Percentiles rank a stretch among this genome's conserved stretches.
Evolutionary conservation across 2,113 vertebrate genomes (phyloP).

Genomic region (Harpagus bidentatus): DNA sequence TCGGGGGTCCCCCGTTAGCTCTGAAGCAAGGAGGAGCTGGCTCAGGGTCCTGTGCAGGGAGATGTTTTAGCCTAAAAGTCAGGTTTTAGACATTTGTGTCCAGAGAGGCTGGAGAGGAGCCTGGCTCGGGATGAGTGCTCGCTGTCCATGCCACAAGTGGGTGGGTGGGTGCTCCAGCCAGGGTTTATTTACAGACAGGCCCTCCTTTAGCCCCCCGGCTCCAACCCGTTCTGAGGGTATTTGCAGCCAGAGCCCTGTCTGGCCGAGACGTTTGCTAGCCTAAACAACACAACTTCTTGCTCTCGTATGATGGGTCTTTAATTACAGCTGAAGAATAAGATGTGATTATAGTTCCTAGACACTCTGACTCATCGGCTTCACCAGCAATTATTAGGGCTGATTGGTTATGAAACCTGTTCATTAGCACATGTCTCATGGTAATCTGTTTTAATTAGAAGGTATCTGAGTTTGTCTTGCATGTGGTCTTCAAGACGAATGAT

Average conservation of each 20-base stretch:
- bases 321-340: not conserved
- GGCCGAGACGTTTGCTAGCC: fast-evolving
- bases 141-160: fast-evolving
- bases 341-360: constrained; percentile 5
- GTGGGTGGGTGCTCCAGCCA: fast-evolving
- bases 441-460: constrained; percentile 41
- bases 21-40: not conserved
- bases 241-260: not conserved
- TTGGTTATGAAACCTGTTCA: constrained; percentile 44
- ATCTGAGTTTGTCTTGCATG: not conserved
- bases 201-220: not conserved
- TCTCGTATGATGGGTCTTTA: not conserved
- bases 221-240: fast-evolving
- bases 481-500: not conserved
- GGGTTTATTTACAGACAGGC: not conserved
- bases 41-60: not conserved
- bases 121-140: fast-evolving
- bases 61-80: not conserved
- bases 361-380: constrained; percentile 28
- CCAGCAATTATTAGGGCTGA: constrained; percentile 28
- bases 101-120: not conserved
- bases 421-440: not conserved
- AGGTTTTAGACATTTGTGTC: not conserved
- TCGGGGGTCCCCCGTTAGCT: not conserved
- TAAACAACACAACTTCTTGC: not conserved